phyloP scores from a whole-genome alignment of 2,113 vertebrate genomes.

The Mystacornis crossleyi region DNA sequence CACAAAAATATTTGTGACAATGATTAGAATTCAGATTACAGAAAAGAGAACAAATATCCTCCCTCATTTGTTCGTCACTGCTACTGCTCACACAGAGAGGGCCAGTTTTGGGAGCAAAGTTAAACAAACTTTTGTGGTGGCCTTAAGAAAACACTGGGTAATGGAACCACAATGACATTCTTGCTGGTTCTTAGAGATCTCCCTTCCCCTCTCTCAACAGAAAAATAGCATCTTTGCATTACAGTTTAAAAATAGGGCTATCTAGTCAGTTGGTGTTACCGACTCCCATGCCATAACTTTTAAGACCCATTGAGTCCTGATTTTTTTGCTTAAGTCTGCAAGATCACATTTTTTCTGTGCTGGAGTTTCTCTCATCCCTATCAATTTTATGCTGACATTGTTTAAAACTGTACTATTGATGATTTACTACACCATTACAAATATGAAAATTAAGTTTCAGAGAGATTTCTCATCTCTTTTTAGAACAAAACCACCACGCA shows the following conservation, averaged over 20 bases:
- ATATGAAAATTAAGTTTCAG: background rate
- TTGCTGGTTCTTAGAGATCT: background rate
- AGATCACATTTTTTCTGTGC: background rate
- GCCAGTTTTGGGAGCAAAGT: background rate
- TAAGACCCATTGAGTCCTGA: background rate
- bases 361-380: background rate
- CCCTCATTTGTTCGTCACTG: background rate
- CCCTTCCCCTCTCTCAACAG: background rate
- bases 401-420: background rate
- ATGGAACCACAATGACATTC: background rate
- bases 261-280: background rate
- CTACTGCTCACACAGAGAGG: background rate
- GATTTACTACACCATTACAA: background rate
- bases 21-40: background rate
- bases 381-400: background rate
- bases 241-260: background rate
- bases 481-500: background rate
- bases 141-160: background rate
- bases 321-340: background rate
- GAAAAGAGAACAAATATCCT: background rate
- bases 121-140: background rate
- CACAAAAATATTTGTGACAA: background rate
- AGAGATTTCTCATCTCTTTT: background rate
- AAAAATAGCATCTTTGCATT: background rate
- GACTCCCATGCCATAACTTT: background rate